phyloP scores from a whole-genome alignment of 1,140 invertebrate genomes.

The Chrysopa pallens region DNA sequence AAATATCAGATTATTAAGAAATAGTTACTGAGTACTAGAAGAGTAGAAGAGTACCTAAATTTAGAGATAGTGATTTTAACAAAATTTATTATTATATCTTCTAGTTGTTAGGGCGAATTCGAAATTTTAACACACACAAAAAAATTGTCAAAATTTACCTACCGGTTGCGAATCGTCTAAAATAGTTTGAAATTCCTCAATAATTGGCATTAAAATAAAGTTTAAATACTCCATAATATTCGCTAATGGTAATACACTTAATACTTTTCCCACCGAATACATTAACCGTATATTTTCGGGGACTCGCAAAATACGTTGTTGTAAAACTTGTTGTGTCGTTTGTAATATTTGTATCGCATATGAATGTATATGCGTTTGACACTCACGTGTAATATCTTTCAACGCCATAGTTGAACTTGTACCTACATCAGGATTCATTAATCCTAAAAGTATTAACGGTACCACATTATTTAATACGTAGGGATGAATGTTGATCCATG shows the following conservation, averaged over 20 bases:
- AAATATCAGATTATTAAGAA: no score
- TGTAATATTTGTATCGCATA: slow-evolving; percentile 50
- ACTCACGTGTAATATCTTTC: slow-evolving; percentile 69
- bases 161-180: slow-evolving; percentile 27
- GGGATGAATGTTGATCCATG: slow-evolving; percentile 59
- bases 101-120: neutral
- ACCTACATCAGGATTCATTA: slow-evolving; percentile 47
- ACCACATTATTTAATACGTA: slow-evolving; percentile 51
- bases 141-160: slow-evolving; percentile 7
- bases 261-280: slow-evolving; percentile 54
- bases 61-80: no score
- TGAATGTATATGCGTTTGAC: slow-evolving; percentile 46
- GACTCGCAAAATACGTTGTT: slow-evolving; percentile 20
- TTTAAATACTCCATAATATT: slow-evolving; percentile 51
- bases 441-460: slow-evolving; percentile 44
- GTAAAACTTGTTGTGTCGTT: slow-evolving; percentile 27
- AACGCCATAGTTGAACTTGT: slow-evolving; percentile 68
- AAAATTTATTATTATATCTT: no score
- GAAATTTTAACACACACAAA: neutral
- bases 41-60: no score
- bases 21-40: no score
- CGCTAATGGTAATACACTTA: slow-evolving; percentile 43
- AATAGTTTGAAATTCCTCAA: slow-evolving; percentile 36
- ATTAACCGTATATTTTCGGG: slow-evolving; percentile 52
- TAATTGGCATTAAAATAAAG: slow-evolving; percentile 42